Evolutionary conservation across 1,140 invertebrate genomes (phyloP), one percentile per base, ranked within the genome.

Genomic region (Sitophilus oryzae): DNA sequence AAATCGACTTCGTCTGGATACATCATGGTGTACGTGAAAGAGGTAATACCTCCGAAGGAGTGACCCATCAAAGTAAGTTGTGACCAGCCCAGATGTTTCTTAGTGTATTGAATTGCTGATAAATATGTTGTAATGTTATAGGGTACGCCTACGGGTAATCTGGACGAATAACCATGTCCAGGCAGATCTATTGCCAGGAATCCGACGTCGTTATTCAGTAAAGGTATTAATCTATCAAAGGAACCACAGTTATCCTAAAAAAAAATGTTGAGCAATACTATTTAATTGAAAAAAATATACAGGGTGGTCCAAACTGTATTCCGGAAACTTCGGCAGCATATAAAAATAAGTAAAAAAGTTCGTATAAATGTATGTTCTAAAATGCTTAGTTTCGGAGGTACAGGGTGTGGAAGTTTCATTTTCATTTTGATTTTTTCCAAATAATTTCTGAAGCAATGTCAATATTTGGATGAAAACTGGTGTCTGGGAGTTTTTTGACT

Each of bases 141-240:
- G 35, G 73, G 71, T 41, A 77, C 70, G 20, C 83, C 87, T 21
- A 67, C 53, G 2, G 85, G 84, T 30, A 80, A 64, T 73, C 80
- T 81, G 0, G 82, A 82, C 0, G 86, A 89, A 2, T 76, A 63
- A 1, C 88, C 88, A 71, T 89, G 86, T 2, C 85, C 84, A 0
- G 83, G 84, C 25, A 84, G 76, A 70, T 88, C 86, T 14, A 88
- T 74, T 1, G 83, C 79, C 8, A 89, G 64, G 52, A 85, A 76
- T 3, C 79, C 74, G 1, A 79, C 61, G 59, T 84, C 69, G 11
- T 74, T 63, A 5, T 76, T 73, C 30, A 89, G 64, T 19, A 82
- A 62, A 11, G 83, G 82, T 15, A 80, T 78, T 8, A 89, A 65
- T 0, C 75, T 73, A 67, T 89, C 85, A 73, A 86, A 89, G 1